Conservation (phyloP, 2,113 vertebrate genomes). For the Esox niger region DNA sequence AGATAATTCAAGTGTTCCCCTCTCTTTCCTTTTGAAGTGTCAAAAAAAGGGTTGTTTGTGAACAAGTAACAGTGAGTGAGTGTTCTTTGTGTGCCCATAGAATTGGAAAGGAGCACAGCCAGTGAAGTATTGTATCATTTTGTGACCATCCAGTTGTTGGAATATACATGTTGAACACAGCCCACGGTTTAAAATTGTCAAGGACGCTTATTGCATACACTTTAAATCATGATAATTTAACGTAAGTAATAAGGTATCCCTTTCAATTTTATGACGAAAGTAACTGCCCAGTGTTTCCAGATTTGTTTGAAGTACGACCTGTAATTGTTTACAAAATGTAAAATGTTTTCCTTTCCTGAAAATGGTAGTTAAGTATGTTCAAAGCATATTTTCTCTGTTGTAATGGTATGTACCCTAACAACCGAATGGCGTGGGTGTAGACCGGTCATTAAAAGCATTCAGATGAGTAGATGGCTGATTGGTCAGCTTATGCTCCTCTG, state of each 20-base stretch:
- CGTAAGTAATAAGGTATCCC: conserved; percentile 16
- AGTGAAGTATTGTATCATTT: conserved; percentile 44
- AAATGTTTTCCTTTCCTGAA: no score
- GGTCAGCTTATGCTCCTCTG: no score
- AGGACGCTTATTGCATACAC: background rate
- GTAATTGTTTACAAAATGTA: no score
- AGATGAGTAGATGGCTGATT: no score
- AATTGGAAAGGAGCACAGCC: conserved; percentile 23
- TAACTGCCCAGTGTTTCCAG: no score
- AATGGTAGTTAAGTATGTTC: no score
- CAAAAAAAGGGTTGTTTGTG: conserved; percentile 32
- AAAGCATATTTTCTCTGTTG: no score
- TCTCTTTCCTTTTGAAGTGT: conserved; percentile 35
- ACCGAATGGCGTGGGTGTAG: no score
- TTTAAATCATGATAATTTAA: conserved; percentile 12
- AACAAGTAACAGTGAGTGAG: conserved; percentile 10
- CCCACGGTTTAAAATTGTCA: conserved; percentile 50
- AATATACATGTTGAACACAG: conserved; percentile 32
- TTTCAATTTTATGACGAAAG: conserved; percentile 28
- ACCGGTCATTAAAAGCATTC: no score
- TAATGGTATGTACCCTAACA: no score
- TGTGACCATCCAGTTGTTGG: conserved; percentile 39
- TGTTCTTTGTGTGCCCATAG: conserved; percentile 41
- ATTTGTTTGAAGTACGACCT: no score
- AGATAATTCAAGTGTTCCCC: conserved; percentile 25